phyloP scores from a whole-genome alignment of 30 jellyfish, hydroid and myxozoan genomes.

The Aurelia sp. region DNA sequence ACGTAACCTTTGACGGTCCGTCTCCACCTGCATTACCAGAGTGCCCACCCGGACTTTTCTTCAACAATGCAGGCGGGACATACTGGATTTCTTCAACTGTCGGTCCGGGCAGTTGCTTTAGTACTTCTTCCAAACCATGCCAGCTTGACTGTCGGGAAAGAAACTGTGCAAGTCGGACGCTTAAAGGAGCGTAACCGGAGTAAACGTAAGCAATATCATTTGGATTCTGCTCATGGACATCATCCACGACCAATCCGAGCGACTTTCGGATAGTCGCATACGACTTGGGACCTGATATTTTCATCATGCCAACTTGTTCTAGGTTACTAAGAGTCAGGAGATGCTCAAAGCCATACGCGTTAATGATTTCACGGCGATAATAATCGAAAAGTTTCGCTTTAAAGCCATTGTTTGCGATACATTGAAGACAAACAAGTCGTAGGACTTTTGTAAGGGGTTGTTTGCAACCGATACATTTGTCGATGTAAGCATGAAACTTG shows the following conservation, averaged over 20 bases:
- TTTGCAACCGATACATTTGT: conserved; percentile 83
- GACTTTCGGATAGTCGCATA: conserved; percentile 86
- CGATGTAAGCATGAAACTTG: conserved; percentile 88
- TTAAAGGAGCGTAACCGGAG: conserved; percentile 98
- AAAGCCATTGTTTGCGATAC: conserved; percentile 93
- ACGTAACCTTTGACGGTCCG: conserved; percentile 90
- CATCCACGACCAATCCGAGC: conserved; percentile 90
- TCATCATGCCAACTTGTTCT: conserved; percentile 90
- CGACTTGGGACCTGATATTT: conserved; percentile 71
- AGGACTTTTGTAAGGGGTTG: conserved; percentile 87
- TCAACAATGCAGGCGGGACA: conserved; percentile 92
- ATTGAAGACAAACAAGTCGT: conserved; percentile 91
- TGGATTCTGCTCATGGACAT: conserved; percentile 95
- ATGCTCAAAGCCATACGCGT: conserved; percentile 96
- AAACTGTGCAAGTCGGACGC: conserved; percentile 94
- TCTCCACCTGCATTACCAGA: conserved; percentile 61
- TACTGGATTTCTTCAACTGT: conserved; percentile 88
- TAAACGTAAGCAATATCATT: conserved; percentile 96
- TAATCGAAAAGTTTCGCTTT: conserved; percentile 90
- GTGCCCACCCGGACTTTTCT: conserved; percentile 79
- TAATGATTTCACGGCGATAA: conserved; percentile 91
- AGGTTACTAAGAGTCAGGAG: conserved; percentile 83
- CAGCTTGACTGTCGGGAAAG: conserved; percentile 92
- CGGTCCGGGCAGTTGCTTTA: conserved; percentile 94
- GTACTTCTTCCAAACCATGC: conserved; percentile 94